Evolutionary conservation across 2,113 vertebrate species (phyloP).

Genomic region (Trichomycterus rosablanca): DNA sequence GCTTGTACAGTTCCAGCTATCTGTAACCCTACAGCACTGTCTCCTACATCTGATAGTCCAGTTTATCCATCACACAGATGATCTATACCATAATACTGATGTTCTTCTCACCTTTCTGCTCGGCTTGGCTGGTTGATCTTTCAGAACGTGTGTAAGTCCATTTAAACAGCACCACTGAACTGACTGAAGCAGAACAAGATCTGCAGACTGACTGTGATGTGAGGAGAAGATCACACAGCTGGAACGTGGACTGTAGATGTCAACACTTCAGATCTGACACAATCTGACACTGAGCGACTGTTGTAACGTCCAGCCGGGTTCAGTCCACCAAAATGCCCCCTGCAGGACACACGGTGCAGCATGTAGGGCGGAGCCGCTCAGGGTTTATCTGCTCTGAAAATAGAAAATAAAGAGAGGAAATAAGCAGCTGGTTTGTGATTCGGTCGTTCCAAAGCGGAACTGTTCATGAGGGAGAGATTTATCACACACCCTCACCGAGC

Average conservation of each 20-base stretch:
- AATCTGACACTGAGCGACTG: background rate
- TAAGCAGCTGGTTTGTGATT: background rate
- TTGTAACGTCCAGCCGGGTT: background rate
- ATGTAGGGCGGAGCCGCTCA: constrained; percentile 7
- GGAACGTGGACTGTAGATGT: too few species aligned
- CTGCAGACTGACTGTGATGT: too few species aligned
- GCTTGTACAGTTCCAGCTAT: too few species aligned
- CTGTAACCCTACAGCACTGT: too few species aligned
- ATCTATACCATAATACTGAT: too few species aligned
- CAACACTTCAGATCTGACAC: too few species aligned
- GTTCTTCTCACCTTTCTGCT: background rate
- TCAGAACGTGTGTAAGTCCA: constrained; percentile 1
- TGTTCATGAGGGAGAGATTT: too few species aligned
- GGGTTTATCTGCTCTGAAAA: background rate
- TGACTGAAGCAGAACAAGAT: too few species aligned
- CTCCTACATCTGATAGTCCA: too few species aligned
- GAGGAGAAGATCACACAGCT: too few species aligned
- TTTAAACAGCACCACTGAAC: background rate
- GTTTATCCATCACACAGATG: too few species aligned
- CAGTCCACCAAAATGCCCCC: background rate
- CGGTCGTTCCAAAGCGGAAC: background rate
- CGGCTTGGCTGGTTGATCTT: background rate
- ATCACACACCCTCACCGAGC: too few species aligned
- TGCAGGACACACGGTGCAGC: background rate
- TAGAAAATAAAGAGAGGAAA: background rate